phyloP scores from a whole-genome alignment of 2,113 vertebrate genomes.

The Oostethus manadensis region DNA sequence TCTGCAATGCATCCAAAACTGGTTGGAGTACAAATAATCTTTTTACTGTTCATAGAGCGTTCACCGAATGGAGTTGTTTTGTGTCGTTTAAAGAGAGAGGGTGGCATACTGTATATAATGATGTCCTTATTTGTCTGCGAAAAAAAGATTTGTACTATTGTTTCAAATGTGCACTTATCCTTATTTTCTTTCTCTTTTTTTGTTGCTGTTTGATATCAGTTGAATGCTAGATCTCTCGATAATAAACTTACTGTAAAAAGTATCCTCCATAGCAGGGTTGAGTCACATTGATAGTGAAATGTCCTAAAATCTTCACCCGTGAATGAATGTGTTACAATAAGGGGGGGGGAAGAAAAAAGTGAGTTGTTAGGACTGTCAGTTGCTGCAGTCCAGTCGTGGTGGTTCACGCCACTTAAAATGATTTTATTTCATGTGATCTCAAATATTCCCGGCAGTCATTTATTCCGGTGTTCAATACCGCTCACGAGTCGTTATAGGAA shows the following conservation, averaged over 20 bases:
- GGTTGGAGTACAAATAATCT: constrained; percentile 29
- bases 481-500: background rate
- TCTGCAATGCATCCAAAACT: constrained; percentile 22
- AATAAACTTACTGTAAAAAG: constrained; percentile 58
- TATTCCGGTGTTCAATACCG: no score
- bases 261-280: constrained; percentile 39
- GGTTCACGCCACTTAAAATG: background rate
- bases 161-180: constrained; percentile 69
- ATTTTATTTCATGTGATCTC: no score
- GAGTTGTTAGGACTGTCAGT: background rate
- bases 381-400: background rate
- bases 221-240: constrained; percentile 55
- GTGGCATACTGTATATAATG: constrained; percentile 67
- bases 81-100: constrained; percentile 31
- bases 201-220: constrained; percentile 60
- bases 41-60: constrained; percentile 37
- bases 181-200: constrained; percentile 48
- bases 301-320: background rate
- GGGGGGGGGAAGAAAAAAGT: background rate
- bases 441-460: no score
- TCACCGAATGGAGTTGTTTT: constrained; percentile 40
- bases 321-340: background rate
- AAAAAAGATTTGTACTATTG: constrained; percentile 63
- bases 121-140: constrained; percentile 58
- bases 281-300: constrained; percentile 34